phyloP scores from a whole-genome alignment of 2,888 invertebrate species.

The Ectemnius cavifrons region DNA sequence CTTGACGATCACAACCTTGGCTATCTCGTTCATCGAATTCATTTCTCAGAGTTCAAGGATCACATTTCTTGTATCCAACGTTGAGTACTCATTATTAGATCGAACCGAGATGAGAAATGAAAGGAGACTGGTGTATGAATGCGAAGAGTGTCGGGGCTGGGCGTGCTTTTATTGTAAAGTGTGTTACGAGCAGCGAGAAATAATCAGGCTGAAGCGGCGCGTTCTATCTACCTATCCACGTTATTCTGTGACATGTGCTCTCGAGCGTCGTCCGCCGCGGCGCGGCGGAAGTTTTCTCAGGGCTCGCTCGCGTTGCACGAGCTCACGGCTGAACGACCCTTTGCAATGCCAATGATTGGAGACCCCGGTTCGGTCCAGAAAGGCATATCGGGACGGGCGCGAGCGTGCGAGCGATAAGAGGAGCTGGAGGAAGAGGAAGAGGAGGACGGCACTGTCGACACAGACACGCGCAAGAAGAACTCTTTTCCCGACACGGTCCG shows the following conservation, averaged over 20 bases:
- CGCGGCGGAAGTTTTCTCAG: background rate
- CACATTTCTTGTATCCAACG: too few relatives aligned
- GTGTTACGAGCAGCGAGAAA: slow-evolving; percentile 10
- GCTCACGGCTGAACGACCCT: background rate
- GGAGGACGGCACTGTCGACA: background rate
- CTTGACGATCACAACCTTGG: background rate
- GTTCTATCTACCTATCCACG: slow-evolving; percentile 18
- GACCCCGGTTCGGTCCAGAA: background rate
- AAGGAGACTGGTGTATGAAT: too few relatives aligned
- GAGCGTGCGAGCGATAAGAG: too few relatives aligned
- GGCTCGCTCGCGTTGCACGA: too few relatives aligned
- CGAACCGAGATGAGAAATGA: too few relatives aligned
- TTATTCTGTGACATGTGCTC: background rate
- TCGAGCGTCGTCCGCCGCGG: background rate
- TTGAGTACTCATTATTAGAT: too few relatives aligned
- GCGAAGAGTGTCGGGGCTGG: background rate
- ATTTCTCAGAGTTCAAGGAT: slow-evolving; percentile 31
- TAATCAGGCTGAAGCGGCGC: slow-evolving; percentile 35
- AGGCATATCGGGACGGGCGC: background rate
- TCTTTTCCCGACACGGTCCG: slow-evolving; percentile 54
- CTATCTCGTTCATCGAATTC: too few relatives aligned
- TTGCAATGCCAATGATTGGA: slow-evolving; percentile 9
- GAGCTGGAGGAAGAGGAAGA: too few relatives aligned
- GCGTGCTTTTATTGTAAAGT: too few relatives aligned
- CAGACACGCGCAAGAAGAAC: slow-evolving; percentile 33